Conservation (phyloP, 2,797 vertebrate species). For the Myotis pilosus region DNA sequence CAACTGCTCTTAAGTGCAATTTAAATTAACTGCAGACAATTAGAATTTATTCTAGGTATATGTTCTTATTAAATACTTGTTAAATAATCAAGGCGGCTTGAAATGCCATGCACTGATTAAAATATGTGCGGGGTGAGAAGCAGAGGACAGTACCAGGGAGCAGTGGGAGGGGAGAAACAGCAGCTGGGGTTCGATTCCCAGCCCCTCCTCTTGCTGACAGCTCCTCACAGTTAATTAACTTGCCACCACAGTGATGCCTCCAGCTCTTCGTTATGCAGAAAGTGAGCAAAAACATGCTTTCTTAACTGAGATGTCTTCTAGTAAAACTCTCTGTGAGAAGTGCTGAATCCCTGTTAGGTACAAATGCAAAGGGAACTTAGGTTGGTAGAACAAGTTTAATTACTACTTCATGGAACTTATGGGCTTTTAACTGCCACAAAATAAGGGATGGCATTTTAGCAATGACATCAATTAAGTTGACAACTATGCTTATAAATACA, state of each 20-base stretch:
- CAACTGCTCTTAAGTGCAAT: rapidly evolving
- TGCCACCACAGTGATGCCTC: rapidly evolving
- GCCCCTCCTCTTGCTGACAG: neutral
- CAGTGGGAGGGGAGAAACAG: rapidly evolving
- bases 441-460: neutral
- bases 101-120: neutral
- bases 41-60: neutral
- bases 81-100: neutral
- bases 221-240: neutral
- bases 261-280: neutral
- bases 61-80: neutral
- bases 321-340: neutral
- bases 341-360: too few species aligned
- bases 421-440: neutral
- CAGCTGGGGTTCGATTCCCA: rapidly evolving
- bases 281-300: neutral
- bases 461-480: neutral
- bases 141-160: rapidly evolving
- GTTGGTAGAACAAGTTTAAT: neutral
- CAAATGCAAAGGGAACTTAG: neutral
- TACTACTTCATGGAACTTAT: neutral
- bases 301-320: neutral
- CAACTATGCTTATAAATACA: neutral
- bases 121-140: rapidly evolving
- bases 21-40: neutral